phyloP scores from a whole-genome alignment of 2,888 invertebrate genomes.

The Drosophila histrio region DNA sequence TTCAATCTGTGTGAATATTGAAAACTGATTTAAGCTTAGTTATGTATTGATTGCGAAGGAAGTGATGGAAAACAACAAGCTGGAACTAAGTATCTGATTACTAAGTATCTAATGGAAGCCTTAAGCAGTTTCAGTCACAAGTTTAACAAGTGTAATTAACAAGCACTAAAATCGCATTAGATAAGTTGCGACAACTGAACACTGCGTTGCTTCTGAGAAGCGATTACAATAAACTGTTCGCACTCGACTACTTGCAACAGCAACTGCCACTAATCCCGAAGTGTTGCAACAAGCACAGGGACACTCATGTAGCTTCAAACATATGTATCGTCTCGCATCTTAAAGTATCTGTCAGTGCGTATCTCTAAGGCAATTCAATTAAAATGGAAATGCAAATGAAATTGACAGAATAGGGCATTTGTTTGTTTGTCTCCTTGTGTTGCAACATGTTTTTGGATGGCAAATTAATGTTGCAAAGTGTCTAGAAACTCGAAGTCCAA shows the following conservation, averaged over 20 bases:
- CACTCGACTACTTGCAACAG: slow-evolving; percentile 31
- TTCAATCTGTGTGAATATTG: not conserved
- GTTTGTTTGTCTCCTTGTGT: slow-evolving; percentile 18
- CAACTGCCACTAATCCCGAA: slow-evolving; percentile 31
- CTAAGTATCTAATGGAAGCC: not conserved
- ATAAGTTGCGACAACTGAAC: slow-evolving; percentile 26
- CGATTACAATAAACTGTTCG: slow-evolving; percentile 73
- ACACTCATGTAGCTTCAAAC: not conserved
- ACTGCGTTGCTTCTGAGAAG: slow-evolving; percentile 31
- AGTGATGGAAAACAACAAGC: not conserved
- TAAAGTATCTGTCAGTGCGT: slow-evolving; percentile 3
- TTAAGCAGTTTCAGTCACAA: not conserved
- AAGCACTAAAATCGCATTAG: slow-evolving; percentile 40
- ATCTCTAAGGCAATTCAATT: slow-evolving; percentile 59
- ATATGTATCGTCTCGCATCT: not conserved
- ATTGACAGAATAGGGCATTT: slow-evolving; percentile 15
- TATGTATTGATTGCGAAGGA: not conserved
- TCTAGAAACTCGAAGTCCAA: slow-evolving; percentile 19
- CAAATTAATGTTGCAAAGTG: slow-evolving; percentile 63
- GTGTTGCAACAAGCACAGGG: slow-evolving; percentile 28
- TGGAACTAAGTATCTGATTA: not conserved
- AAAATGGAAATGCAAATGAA: slow-evolving; percentile 41
- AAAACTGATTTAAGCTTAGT: not conserved
- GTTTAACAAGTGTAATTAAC: slow-evolving; percentile 37
- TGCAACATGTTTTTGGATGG: slow-evolving; percentile 62